phyloP scores from a whole-genome alignment of 2,113 vertebrate species.

The Aegotheles bennettii region DNA sequence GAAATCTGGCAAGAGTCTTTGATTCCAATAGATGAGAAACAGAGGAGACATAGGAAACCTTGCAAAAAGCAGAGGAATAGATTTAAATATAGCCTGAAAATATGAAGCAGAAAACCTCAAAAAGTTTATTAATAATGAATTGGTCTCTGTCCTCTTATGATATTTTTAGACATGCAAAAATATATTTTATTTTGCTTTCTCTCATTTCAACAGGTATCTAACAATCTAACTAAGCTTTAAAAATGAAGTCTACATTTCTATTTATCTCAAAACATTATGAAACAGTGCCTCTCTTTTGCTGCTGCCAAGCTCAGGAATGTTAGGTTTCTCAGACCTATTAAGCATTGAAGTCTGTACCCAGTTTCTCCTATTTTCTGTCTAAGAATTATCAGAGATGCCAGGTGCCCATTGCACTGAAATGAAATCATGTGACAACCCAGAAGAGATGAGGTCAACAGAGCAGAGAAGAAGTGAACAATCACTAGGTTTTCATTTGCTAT shows the following conservation, averaged over 20 bases:
- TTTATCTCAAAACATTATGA: neutral
- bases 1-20: constrained; percentile 31
- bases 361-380: neutral
- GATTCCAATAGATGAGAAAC: constrained; percentile 27
- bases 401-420: neutral
- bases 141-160: neutral
- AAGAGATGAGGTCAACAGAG: neutral
- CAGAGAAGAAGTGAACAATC: neutral
- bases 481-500: neutral
- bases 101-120: neutral
- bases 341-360: neutral
- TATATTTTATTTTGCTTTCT: neutral
- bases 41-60: neutral
- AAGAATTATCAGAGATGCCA: neutral
- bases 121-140: neutral
- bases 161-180: neutral
- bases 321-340: neutral
- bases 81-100: neutral
- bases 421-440: neutral
- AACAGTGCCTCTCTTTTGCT: constrained; percentile 6
- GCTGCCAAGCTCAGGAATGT: constrained; percentile 24
- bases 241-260: neutral
- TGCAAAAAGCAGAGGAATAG: neutral
- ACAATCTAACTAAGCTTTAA: neutral
- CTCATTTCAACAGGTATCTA: neutral